Evolutionary conservation across 1,140 invertebrate species (phyloP).

Genomic region (Drosophila truncata): DNA sequence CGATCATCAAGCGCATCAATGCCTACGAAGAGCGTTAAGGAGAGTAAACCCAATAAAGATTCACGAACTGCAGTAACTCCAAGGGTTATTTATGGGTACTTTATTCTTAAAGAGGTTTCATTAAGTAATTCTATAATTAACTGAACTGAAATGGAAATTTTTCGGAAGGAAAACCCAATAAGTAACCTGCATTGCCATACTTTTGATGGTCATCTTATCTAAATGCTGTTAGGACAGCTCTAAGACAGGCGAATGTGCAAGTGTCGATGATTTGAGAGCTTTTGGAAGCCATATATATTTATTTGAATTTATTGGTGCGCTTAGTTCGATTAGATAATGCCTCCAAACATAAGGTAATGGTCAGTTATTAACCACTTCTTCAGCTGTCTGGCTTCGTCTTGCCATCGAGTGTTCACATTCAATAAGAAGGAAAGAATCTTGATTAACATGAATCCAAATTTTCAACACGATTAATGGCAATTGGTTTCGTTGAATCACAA

Average conservation of each 20-base stretch:
- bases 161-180: background rate
- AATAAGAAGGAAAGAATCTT: background rate
- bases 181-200: constrained; percentile 7
- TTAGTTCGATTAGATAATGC: constrained; percentile 25
- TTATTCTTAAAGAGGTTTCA: background rate
- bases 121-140: too few species aligned
- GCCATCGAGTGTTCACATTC: background rate
- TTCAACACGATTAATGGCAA: constrained; percentile 5
- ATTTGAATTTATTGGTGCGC: constrained; percentile 25
- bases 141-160: background rate
- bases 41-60: constrained; percentile 8
- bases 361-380: constrained; percentile 17
- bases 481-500: background rate
- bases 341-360: background rate
- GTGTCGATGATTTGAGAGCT: background rate
- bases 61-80: constrained; percentile 1
- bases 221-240: background rate
- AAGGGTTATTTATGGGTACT: background rate
- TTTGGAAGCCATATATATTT: background rate
- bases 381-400: constrained; percentile 12
- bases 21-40: constrained; percentile 43
- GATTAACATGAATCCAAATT: constrained; percentile 1
- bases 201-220: constrained; percentile 6
- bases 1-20: constrained; percentile 58
- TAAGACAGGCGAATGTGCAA: background rate